Percentiles rank a stretch among this genome's conserved stretches.
These are phyloP conservation scores for Coluber constrictor DNA, from an alignment of 2,797 vertebrate genomes.

Conservation along the genomic window DNA sequence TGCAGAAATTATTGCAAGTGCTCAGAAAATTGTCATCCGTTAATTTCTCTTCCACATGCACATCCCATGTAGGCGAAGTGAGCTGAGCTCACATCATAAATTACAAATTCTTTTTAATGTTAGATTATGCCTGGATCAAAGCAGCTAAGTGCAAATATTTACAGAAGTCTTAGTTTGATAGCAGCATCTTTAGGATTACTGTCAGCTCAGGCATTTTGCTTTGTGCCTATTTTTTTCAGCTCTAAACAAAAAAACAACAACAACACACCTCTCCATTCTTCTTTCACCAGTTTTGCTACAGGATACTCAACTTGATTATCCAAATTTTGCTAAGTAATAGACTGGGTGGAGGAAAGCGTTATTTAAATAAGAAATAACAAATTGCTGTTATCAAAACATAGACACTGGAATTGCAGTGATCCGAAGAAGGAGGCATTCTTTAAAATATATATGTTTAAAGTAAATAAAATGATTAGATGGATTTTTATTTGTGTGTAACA, in stretches of 20 bases:
- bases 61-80: background rate
- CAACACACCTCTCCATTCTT: background rate
- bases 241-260: background rate
- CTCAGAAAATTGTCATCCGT: constrained; percentile 46
- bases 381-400: constrained; percentile 7
- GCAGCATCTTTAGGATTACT: constrained; percentile 21
- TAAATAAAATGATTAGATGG: background rate
- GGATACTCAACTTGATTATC: background rate
- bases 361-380: constrained; percentile 23
- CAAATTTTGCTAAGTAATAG: background rate
- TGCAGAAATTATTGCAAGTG: constrained; percentile 48
- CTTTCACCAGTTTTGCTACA: background rate
- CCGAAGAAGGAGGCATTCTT: background rate
- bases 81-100: constrained; percentile 16
- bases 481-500: constrained; percentile 3
- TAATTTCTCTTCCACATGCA: constrained; percentile 50
- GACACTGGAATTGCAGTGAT: background rate
- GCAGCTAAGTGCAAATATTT: constrained; percentile 33
- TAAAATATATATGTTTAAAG: background rate
- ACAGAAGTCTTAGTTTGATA: constrained; percentile 34
- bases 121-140: constrained; percentile 20
- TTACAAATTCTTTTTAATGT: constrained; percentile 30
- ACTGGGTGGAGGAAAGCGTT: constrained; percentile 4
- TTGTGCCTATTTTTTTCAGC: constrained; percentile 10
- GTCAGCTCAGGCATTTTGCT: background rate